Evolutionary conservation across 2,888 invertebrate genomes (phyloP).

Genomic region (Pecten maximus): DNA sequence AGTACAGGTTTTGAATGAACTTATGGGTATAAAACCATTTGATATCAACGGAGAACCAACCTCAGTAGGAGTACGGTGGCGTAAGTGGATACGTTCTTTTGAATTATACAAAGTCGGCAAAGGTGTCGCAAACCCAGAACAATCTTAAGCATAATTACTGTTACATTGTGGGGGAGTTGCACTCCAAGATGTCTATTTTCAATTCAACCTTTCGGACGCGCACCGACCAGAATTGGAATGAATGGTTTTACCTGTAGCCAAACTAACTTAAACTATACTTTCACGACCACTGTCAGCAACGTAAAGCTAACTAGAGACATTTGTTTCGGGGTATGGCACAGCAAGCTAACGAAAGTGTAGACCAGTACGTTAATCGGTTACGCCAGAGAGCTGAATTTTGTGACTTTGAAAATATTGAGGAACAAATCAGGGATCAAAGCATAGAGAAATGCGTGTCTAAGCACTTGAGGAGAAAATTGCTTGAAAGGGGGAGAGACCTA

Average conservation of each 20-base stretch:
- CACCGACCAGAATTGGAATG: not conserved
- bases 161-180: constrained; percentile 50
- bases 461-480: constrained; percentile 49
- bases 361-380: constrained; percentile 50
- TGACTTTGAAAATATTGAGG: constrained; percentile 47
- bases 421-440: constrained; percentile 52
- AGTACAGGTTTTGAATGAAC: not conserved
- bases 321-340: constrained; percentile 52
- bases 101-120: constrained; percentile 44
- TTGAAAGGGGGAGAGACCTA: constrained; percentile 47
- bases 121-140: constrained; percentile 31
- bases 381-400: constrained; percentile 47
- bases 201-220: constrained; percentile 1
- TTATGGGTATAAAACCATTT: not conserved
- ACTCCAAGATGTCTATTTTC: constrained; percentile 47
- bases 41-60: not conserved
- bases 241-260: not conserved
- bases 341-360: constrained; percentile 42
- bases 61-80: constrained; percentile 40
- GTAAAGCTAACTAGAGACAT: constrained; percentile 49
- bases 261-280: constrained; percentile 38
- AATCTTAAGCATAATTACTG: constrained; percentile 46
- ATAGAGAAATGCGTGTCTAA: constrained; percentile 51
- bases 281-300: constrained; percentile 41
- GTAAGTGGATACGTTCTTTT: constrained; percentile 44